Evolutionary conservation across 2,888 invertebrate species (phyloP).

Genomic region (Stenolophus ochropezus): DNA sequence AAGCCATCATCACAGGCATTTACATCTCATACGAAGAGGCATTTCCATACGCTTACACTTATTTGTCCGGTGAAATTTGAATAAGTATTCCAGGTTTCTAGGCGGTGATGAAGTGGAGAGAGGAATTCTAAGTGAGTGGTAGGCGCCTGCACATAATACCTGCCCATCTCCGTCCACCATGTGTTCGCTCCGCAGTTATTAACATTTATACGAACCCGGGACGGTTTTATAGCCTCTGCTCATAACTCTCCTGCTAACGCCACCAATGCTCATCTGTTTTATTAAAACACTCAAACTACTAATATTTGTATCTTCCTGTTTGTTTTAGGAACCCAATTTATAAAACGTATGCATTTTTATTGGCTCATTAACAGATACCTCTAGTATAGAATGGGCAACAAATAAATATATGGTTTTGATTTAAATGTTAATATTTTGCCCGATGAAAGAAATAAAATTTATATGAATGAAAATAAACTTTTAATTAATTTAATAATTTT

Average conservation of each 20-base stretch:
- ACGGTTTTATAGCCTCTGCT: constrained; percentile 57
- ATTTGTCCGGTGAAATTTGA: background rate
- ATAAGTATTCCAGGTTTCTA: background rate
- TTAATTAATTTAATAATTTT: too few species aligned
- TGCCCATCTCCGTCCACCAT: constrained; percentile 39
- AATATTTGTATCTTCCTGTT: constrained; percentile 70
- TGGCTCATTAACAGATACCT: constrained; percentile 66
- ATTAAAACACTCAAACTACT: constrained; percentile 67
- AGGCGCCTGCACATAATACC: constrained; percentile 27
- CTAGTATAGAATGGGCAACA: background rate
- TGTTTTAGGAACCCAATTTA: constrained; percentile 61
- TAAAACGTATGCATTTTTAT: constrained; percentile 68
- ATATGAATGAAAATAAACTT: too few species aligned
- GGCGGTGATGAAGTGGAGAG: background rate
- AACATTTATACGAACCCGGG: constrained; percentile 54
- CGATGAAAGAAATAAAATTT: too few species aligned
- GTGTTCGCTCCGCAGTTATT: constrained; percentile 55
- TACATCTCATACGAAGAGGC: background rate
- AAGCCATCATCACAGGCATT: background rate
- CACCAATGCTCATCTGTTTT: constrained; percentile 67
- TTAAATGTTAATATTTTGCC: background rate
- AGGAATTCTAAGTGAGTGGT: background rate
- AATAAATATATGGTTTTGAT: background rate
- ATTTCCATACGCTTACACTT: background rate
- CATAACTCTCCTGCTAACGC: constrained; percentile 67